Evolutionary conservation across 2,797 vertebrate species (phyloP).

Genomic region (Chloroceryle inda): DNA sequence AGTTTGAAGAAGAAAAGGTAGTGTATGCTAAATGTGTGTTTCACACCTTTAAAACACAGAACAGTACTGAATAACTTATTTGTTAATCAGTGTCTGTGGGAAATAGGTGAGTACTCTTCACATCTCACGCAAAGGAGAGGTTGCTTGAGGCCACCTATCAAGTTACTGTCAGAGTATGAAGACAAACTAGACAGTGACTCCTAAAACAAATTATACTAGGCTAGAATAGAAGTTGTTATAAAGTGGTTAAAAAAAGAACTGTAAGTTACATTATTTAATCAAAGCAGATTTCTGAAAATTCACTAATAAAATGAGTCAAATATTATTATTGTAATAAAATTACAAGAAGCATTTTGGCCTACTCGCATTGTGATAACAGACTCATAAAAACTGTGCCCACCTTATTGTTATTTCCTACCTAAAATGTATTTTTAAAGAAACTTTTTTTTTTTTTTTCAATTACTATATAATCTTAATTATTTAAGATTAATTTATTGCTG

Average conservation of each 20-base stretch:
- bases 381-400: background rate
- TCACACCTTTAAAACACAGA: background rate
- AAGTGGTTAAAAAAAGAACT: background rate
- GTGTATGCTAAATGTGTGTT: background rate
- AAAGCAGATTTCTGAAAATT: background rate
- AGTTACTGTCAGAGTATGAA: background rate
- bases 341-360: background rate
- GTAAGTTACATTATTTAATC: background rate
- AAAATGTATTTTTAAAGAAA: background rate
- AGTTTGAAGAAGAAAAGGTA: background rate
- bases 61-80: background rate
- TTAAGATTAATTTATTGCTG: background rate
- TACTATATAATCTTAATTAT: background rate
- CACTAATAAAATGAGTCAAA: background rate
- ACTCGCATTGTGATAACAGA: background rate
- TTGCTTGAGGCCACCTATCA: background rate
- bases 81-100: background rate
- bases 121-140: background rate
- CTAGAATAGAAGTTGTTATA: background rate
- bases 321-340: background rate
- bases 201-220: background rate
- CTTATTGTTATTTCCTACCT: background rate
- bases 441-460: background rate
- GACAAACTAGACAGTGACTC: background rate
- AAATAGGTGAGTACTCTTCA: slow-evolving; percentile 53